Conservation (phyloP, 53 echinoderm and acorn worm species). For the Patiria pectinifera region DNA sequence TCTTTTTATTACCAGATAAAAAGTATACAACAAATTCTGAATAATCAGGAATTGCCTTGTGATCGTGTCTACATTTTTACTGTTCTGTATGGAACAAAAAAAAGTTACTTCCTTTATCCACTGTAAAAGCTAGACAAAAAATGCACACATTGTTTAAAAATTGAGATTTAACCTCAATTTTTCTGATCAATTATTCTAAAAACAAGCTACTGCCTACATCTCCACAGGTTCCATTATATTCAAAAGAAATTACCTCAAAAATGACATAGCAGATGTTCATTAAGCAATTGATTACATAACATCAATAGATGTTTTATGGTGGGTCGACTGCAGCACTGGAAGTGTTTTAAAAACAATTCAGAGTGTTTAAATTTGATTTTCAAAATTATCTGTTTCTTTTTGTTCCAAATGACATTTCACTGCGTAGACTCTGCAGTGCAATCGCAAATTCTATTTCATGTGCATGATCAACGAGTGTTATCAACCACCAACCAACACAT, state of each 20-base stretch:
- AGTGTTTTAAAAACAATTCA: neutral
- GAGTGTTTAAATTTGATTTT: neutral
- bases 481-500: neutral
- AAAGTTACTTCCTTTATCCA: neutral
- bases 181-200: conserved; percentile 1
- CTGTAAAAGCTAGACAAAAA: neutral
- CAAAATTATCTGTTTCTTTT: too few species aligned
- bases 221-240: conserved; percentile 14
- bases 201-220: conserved; percentile 15
- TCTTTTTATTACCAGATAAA: conserved; percentile 31
- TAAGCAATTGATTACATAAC: neutral
- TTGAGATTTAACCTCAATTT: too few species aligned
- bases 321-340: neutral
- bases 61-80: conserved; percentile 23
- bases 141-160: conserved; percentile 25
- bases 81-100: neutral
- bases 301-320: neutral
- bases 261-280: neutral
- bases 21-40: conserved; percentile 43
- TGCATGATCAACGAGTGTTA: neutral
- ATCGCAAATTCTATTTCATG: neutral
- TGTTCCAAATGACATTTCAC: too few species aligned
- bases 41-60: neutral
- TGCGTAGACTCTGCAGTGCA: neutral
- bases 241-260: neutral